Evolutionary conservation across 2,113 vertebrate genomes (phyloP), one percentile per base, ranked within the genome.

Genomic region (Azemiops feae): DNA sequence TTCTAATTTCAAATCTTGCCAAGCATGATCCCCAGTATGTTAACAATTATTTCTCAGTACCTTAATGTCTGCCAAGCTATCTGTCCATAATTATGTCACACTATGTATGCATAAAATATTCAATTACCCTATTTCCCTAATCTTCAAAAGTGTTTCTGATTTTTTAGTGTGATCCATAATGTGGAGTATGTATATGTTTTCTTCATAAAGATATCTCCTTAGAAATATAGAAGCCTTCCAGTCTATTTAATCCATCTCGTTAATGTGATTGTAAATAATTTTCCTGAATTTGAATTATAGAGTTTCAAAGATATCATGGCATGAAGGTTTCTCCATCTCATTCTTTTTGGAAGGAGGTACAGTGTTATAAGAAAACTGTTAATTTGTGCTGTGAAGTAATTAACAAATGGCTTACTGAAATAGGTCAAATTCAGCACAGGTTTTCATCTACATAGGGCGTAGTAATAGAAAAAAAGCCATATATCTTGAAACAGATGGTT

Each of bases 341-440:
- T 0, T 58, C 23, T 52, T 9, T 55, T 39, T 69, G 30, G 85
- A 87, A 50, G 10, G 18, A 86, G 74, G n/a, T 69, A 30, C 18
- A 57, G 47, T 88, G 89, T 87, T 39, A 27, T 89, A 90, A 55
- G 53, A 91, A 18, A 25, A 92, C 89, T 87, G 2, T 55, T 14
- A 89, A 93, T 18, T 60, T 93, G 52, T 52, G 53, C 7, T 39
- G n/a, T 50, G 20, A 94, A 89, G 18, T 58, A 95, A 94, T n/a
- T 20, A 53, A 45, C 81, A 34, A 93, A 4, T 0, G 3, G 53
- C 12, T 90, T 20, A 93, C 64, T 92, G 89, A 93, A 89, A 50
- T 54, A 88, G 92, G 16, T 20, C 89, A 55, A 93, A 69, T 64
- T 81, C 39, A 94, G 92, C 94, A 94, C 12, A 92, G 52, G 43